phyloP scores from a whole-genome alignment of 2,888 invertebrate species.

The Omphaloscelis lunosa region DNA sequence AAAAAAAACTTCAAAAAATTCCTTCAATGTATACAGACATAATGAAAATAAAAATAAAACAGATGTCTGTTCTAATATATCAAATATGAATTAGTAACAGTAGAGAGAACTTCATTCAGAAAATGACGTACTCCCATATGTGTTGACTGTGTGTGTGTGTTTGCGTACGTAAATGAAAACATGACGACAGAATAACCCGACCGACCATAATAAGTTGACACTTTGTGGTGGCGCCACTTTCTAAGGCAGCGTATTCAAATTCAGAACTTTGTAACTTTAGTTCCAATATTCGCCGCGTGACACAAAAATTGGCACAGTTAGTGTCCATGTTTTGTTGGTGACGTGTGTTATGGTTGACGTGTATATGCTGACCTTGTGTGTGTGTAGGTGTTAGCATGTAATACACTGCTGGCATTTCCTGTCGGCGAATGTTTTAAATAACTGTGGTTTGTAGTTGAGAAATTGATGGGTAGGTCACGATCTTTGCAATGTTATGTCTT shows the following conservation, averaged over 20 bases:
- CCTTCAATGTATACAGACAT: conserved; percentile 45
- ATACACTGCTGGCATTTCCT: conserved; percentile 60
- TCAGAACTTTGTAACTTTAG: not conserved
- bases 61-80: conserved; percentile 29
- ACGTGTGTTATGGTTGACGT: conserved; percentile 46
- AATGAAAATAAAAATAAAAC: conserved; percentile 35
- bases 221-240: conserved; percentile 26
- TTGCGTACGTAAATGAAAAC: not conserved
- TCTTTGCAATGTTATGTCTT: not conserved
- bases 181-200: conserved; percentile 5
- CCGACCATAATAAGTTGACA: conserved; percentile 1
- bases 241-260: not conserved
- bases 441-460: conserved; percentile 29
- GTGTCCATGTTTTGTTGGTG: conserved; percentile 21
- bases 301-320: conserved; percentile 1
- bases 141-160: not conserved
- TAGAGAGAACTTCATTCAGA: conserved; percentile 43
- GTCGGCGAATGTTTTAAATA: conserved; percentile 57
- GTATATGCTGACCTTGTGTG: conserved; percentile 50
- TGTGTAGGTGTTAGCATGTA: conserved; percentile 46
- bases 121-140: conserved; percentile 43
- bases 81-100: conserved; percentile 35
- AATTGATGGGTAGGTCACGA: conserved; percentile 17
- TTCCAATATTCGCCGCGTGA: conserved; percentile 18
- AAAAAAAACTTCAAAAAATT: conserved; percentile 38